A percentile compares a stretch with the other conserved stretches of the same genome.
These are phyloP conservation scores for Macaria liturata DNA, from an alignment of 2,888 invertebrate species.

Conservation along the genomic window DNA sequence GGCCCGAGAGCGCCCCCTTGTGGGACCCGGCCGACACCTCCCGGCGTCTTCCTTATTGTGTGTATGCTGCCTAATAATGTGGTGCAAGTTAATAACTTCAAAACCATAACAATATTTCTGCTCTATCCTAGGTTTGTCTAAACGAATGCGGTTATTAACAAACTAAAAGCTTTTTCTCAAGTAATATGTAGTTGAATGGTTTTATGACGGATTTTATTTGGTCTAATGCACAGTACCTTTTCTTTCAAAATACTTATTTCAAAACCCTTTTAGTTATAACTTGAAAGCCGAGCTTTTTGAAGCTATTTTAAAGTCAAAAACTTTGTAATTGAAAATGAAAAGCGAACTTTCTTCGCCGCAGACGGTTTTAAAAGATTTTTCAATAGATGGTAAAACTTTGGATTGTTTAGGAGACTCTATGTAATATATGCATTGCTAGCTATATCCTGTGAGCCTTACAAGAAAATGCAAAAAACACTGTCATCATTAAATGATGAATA, in stretches of 20 bases:
- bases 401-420: not conserved
- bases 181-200: too few species aligned
- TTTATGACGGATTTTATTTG: too few species aligned
- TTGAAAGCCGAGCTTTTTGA: constrained; percentile 2
- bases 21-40: constrained; percentile 65
- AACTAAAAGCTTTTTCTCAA: too few species aligned
- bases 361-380: constrained; percentile 11
- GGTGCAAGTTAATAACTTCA: constrained; percentile 28
- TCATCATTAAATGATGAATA: too few species aligned
- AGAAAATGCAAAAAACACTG: too few species aligned
- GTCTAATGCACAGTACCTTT: too few species aligned
- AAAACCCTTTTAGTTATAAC: constrained; percentile 1
- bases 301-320: constrained; percentile 16
- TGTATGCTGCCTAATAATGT: constrained; percentile 54
- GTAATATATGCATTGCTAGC: not conserved
- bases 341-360: constrained; percentile 8
- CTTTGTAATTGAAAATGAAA: constrained; percentile 20
- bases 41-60: constrained; percentile 66
- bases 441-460: too few species aligned
- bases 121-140: too few species aligned
- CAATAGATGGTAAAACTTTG: constrained; percentile 9
- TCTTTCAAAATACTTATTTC: not conserved
- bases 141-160: too few species aligned
- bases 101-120: not conserved
- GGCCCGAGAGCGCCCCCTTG: constrained; percentile 35